Percentiles rank a stretch among this genome's conserved stretches.
These are phyloP conservation scores for Cotesia vestalis DNA, from an alignment of 1,140 invertebrate genomes.

Conservation along the genomic window DNA sequence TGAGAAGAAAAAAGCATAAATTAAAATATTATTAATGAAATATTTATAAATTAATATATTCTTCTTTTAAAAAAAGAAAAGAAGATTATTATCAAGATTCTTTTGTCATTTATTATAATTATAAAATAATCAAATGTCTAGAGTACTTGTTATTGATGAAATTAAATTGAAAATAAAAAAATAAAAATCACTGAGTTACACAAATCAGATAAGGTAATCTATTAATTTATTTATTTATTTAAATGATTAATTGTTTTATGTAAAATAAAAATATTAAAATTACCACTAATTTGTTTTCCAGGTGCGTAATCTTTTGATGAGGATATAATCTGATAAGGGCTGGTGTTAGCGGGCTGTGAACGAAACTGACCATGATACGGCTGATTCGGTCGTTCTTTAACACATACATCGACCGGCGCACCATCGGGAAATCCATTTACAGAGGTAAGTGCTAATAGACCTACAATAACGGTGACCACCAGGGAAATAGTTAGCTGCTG, in stretches of 20 bases:
- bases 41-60: no score
- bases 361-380: constrained; percentile 77
- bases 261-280: constrained; percentile 13
- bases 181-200: not conserved
- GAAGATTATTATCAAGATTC: no score
- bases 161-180: no score
- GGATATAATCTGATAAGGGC: constrained; percentile 74
- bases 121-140: no score
- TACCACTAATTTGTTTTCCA: constrained; percentile 73
- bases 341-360: constrained; percentile 70
- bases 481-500: constrained; percentile 35
- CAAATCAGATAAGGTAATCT: constrained; percentile 9
- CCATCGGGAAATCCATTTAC: constrained; percentile 74
- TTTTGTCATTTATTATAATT: no score
- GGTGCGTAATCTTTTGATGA: constrained; percentile 71
- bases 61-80: no score
- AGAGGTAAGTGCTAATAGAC: constrained; percentile 34
- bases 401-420: constrained; percentile 79
- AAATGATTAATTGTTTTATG: no score
- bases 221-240: not conserved
- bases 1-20: no score
- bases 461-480: constrained; percentile 39
- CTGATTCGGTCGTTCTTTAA: constrained; percentile 75
- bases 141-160: no score
- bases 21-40: no score